Base-by-base conservation (phyloP, 2,797 vertebrate genomes). In the Potorous gilbertii region DNA sequence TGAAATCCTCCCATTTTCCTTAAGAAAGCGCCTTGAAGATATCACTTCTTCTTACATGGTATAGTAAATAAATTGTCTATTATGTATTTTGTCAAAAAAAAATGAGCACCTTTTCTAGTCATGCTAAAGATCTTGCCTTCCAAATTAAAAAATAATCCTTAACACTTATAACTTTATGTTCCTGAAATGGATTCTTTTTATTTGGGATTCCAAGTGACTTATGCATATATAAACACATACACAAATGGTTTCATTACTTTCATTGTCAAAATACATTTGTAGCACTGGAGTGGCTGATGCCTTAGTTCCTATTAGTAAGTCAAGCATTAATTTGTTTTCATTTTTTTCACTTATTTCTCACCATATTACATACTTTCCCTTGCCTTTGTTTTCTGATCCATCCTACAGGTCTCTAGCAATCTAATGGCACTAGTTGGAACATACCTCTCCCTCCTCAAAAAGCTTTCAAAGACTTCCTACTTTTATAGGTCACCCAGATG, bases 231-330 rank as follows among this genome's bases (percentile, higher is more conserved):
- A 92, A 95, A 92, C 92, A 6, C 14, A 90, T 54, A 92, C 13
- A 89, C 6, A 74, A 40, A 40, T 40, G 66, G 16, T 21, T 8
- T 90, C 89, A 50, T 57, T n/a, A 29, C 29, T 21, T 93, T 62
- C 90, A 40, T n/a, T 40, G 34, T 56, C 56, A 95, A 96, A 95
- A 55, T 91, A 92, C 18, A 91, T 54, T 46, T 91, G 12, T 0
- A 95, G 55, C 87, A 95, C 4, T 92, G 27, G 0, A 93, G 31
- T 21, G 66, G 50, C 55, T 90, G 9, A 87, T 89, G 34, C 92
- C 24, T 92, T 52, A 21, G 5, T 56, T 92, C 46, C 16, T 93
- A 91, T 28, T 87, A 90, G 55, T 55, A 5, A 93, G 1, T 40
- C 0, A 96, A 93, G 92, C 28, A 81, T 59, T 54, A 74, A 21